Percentiles rank a stretch among this genome's conserved stretches.
Evolutionary conservation across 2,888 invertebrate genomes (phyloP).

Genomic region (Griposia aprilina): DNA sequence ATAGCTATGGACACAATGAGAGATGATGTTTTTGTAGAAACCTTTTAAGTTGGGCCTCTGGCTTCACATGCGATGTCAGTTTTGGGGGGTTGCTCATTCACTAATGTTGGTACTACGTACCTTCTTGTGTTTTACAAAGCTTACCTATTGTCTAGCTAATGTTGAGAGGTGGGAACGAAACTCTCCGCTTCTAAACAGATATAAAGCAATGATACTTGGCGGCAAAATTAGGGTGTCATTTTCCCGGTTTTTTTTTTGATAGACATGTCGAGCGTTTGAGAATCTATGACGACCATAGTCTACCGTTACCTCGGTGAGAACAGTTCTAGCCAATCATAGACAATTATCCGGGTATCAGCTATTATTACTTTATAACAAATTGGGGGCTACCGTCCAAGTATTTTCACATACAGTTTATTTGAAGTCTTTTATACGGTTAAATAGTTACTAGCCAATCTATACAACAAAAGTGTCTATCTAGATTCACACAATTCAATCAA

Average conservation of each 20-base stretch:
- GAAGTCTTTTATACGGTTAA: constrained; percentile 15
- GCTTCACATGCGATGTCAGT: no score
- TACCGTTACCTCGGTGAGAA: not conserved
- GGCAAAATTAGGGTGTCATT: not conserved
- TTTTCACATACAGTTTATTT: constrained; percentile 22
- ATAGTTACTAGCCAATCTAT: constrained; percentile 39
- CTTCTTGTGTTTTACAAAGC: not conserved
- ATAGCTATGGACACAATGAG: no score
- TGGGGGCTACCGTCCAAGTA: not conserved
- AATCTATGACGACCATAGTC: not conserved
- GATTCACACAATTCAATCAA: constrained; percentile 61
- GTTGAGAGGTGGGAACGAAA: not conserved
- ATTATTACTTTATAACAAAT: constrained; percentile 2
- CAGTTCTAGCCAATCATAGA: not conserved
- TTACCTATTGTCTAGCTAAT: not conserved
- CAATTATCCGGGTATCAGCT: not conserved
- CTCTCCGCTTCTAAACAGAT: not conserved
- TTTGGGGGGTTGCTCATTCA: no score
- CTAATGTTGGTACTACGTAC: no score
- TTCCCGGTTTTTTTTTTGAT: not conserved
- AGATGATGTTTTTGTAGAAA: no score
- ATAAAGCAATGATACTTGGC: not conserved
- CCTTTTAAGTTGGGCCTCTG: no score
- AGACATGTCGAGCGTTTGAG: not conserved
- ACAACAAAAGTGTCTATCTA: constrained; percentile 40